Conservation (phyloP, 64 coral and sea anemone genomes). For the Montipora cactus region DNA sequence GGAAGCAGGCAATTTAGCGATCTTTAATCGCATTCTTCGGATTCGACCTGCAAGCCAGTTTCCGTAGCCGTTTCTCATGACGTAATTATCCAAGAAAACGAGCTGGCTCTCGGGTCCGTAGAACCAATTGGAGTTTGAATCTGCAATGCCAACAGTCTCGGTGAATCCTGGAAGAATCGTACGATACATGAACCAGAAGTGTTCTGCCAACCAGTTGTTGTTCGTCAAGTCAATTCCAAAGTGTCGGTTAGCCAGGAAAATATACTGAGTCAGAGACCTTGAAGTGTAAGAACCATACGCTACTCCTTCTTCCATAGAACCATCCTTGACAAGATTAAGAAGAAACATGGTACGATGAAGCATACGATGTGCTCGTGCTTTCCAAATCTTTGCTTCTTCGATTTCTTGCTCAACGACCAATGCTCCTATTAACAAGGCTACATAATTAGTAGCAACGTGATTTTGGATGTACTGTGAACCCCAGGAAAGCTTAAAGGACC, state of each 20-base stretch:
- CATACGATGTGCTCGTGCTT: conserved; percentile 61
- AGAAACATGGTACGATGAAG: conserved; percentile 79
- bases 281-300: conserved; percentile 88
- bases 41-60: conserved; percentile 86
- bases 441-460: conserved; percentile 94
- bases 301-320: conserved; percentile 87
- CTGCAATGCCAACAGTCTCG: conserved; percentile 79
- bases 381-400: conserved; percentile 57
- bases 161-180: conserved; percentile 86
- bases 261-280: conserved; percentile 83
- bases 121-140: conserved; percentile 88
- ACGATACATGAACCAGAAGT: conserved; percentile 87
- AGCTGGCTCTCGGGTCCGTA: conserved; percentile 92
- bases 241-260: conserved; percentile 81
- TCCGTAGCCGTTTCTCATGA: conserved; percentile 76
- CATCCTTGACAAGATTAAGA: conserved; percentile 77
- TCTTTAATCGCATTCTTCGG: conserved; percentile 14
- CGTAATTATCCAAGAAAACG: conserved; percentile 85
- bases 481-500: conserved; percentile 72
- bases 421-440: conserved; percentile 74
- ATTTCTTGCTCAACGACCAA: conserved; percentile 37
- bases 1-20: background rate
- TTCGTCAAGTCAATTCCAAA: conserved; percentile 51
- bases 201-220: conserved; percentile 75
- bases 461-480: conserved; percentile 90